Evolutionary conservation across 2,888 invertebrate genomes (phyloP).

Genomic region (Nematopogon swammerdamellus): DNA sequence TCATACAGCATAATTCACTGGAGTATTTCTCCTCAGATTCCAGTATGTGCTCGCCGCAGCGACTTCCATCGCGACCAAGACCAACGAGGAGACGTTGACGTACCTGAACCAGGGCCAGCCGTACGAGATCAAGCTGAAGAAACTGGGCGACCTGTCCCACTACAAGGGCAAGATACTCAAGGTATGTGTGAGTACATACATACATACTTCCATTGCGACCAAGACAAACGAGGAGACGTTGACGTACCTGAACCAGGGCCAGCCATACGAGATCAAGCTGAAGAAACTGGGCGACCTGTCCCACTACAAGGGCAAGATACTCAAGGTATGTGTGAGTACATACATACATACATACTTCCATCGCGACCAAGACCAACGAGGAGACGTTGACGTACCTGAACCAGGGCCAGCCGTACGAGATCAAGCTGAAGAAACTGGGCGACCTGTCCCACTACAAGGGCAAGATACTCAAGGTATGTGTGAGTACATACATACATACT

Average conservation of each 20-base stretch:
- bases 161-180: slow-evolving; percentile 77
- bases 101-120: slow-evolving; percentile 97
- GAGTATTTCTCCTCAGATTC: too few species aligned
- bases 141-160: slow-evolving; percentile 83
- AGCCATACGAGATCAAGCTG: slow-evolving; percentile 94
- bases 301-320: slow-evolving; percentile 77
- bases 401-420: slow-evolving; percentile 96
- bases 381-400: slow-evolving; percentile 95
- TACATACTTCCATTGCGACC: slow-evolving; percentile 75
- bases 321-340: slow-evolving; percentile 30
- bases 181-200: slow-evolving; percentile 17
- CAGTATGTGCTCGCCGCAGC: slow-evolving; percentile 95
- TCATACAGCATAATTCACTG: too few species aligned
- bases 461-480: slow-evolving; percentile 61
- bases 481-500: not conserved
- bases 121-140: slow-evolving; percentile 94
- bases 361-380: slow-evolving; percentile 93
- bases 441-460: slow-evolving; percentile 84
- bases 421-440: slow-evolving; percentile 91
- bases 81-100: slow-evolving; percentile 92
- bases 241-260: slow-evolving; percentile 95
- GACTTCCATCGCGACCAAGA: slow-evolving; percentile 95
- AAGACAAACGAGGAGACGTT: slow-evolving; percentile 94
- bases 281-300: slow-evolving; percentile 91
- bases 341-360: slow-evolving; percentile 57